phyloP scores from a whole-genome alignment of 1,140 invertebrate species.

The Euschistus heros region DNA sequence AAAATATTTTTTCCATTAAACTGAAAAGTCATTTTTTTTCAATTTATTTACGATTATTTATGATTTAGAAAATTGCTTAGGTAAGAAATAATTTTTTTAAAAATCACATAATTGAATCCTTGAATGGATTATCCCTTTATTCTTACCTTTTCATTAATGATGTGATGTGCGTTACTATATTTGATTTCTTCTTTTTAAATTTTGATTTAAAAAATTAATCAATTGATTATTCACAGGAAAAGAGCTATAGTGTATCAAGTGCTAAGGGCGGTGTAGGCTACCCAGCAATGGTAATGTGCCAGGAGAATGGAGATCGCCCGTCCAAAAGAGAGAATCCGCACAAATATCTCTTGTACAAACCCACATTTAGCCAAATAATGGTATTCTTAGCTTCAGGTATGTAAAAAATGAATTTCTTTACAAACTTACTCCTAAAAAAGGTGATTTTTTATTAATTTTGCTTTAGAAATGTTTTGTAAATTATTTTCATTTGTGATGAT shows the following conservation, averaged over 20 bases:
- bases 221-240: constrained; percentile 31
- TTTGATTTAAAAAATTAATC: background rate
- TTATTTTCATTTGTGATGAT: too few species aligned
- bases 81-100: too few species aligned
- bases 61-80: too few species aligned
- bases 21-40: too few species aligned
- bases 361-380: constrained; percentile 84
- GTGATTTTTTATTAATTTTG: too few species aligned
- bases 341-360: constrained; percentile 93
- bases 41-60: too few species aligned
- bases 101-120: too few species aligned
- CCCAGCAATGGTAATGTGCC: constrained; percentile 32
- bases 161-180: background rate
- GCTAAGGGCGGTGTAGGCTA: constrained; percentile 33
- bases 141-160: background rate
- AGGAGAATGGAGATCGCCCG: constrained; percentile 56
- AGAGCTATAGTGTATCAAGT: constrained; percentile 34
- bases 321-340: constrained; percentile 83
- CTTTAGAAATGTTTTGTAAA: too few species aligned
- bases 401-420: too few species aligned
- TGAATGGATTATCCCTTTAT: too few species aligned
- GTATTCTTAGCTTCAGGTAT: constrained; percentile 81
- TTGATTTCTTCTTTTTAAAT: background rate
- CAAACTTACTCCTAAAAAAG: too few species aligned
- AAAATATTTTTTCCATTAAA: too few species aligned